These are phyloP conservation scores for Darevskia nairensis DNA, from an alignment of 2,797 vertebrate species.

Conservation along the genomic window DNA sequence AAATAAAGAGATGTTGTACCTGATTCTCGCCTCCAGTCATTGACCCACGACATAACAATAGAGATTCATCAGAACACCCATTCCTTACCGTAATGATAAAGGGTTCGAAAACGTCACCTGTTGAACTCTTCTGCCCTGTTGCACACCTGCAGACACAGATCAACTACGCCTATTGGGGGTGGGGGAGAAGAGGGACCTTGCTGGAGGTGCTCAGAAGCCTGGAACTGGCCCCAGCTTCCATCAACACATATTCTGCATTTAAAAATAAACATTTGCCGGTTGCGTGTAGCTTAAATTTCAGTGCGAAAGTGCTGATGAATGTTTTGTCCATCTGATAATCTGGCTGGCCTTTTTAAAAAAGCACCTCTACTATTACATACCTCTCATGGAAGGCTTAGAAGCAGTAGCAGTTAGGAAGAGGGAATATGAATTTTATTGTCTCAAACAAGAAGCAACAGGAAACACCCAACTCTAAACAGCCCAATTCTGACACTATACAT, in stretches of 20 bases:
- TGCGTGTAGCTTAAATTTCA: neutral
- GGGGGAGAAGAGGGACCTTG: neutral
- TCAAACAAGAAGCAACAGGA: neutral
- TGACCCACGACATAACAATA: too few species aligned
- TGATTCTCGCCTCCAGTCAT: too few species aligned
- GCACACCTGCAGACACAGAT: neutral
- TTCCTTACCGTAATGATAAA: neutral
- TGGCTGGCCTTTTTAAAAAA: constrained; percentile 1
- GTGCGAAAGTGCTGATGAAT: constrained; percentile 11
- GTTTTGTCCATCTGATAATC: neutral
- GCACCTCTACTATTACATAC: neutral
- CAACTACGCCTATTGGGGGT: neutral
- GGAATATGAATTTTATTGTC: too few species aligned
- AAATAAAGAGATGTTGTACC: too few species aligned
- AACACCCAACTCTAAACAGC: neutral
- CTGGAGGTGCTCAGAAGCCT: neutral
- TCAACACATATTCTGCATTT: neutral
- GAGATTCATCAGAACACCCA: neutral
- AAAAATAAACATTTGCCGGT: neutral
- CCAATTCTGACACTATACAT: neutral
- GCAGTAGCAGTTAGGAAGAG: too few species aligned
- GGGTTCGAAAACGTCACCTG: neutral
- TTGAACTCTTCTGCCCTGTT: neutral
- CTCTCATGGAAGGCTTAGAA: too few species aligned
- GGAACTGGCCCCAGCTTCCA: too few species aligned